phyloP scores from a whole-genome alignment of 2,113 vertebrate genomes.

The Mellivora capensis region DNA sequence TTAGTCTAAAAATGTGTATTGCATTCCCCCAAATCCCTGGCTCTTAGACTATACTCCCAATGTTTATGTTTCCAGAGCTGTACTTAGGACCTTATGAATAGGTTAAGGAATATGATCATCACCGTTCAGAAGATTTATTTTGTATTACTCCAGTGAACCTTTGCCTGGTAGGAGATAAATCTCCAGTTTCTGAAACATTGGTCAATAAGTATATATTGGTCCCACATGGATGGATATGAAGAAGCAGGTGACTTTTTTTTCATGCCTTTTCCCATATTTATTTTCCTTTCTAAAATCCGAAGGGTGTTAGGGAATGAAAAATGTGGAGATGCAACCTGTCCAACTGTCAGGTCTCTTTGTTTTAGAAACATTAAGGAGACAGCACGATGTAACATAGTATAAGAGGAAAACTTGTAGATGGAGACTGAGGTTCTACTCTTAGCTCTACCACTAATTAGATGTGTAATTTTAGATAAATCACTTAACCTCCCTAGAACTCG shows the following conservation, averaged over 20 bases:
- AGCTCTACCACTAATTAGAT: conserved; percentile 44
- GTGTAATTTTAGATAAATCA: conserved; percentile 62
- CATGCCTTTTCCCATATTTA: conserved; percentile 30
- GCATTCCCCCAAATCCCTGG: not conserved
- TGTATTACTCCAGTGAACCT: conserved; percentile 29
- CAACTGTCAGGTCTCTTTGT: not conserved
- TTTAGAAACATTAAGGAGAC: not conserved
- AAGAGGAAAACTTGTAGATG: not conserved
- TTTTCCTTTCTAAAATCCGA: conserved; percentile 54
- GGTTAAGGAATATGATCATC: not conserved
- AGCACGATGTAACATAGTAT: not conserved
- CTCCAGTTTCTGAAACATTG: conserved; percentile 52
- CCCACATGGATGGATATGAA: not conserved
- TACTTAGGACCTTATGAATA: not conserved
- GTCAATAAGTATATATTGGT: conserved; percentile 44
- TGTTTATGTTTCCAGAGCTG: not conserved
- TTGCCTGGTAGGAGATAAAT: conserved; percentile 49
- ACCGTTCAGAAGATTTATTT: conserved; percentile 32
- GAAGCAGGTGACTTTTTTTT: not conserved
- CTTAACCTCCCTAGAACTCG: conserved; percentile 52
- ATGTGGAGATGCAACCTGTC: conserved; percentile 5
- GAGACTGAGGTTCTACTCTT: not conserved
- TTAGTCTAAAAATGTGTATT: not conserved
- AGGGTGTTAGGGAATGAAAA: conserved; percentile 45
- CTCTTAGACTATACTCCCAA: not conserved